These are phyloP conservation scores for Anneissia japonica DNA, from an alignment of 35 echinoderm and acorn worm species.

Conservation along the genomic window DNA sequence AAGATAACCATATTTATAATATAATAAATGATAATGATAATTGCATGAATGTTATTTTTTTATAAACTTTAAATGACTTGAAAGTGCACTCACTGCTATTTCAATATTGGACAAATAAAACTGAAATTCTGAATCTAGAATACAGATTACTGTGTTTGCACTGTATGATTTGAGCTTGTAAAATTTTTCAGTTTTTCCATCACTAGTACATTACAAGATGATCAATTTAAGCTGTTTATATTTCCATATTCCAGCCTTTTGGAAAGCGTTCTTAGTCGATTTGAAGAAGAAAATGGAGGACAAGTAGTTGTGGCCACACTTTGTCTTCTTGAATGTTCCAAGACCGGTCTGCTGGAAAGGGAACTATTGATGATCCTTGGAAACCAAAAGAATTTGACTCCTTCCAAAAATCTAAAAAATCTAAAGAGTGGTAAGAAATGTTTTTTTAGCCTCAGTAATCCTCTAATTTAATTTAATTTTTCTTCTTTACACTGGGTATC, in stretches of 20 bases:
- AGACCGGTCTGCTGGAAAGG: conserved; percentile 54
- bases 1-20: no score
- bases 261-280: conserved; percentile 51
- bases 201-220: no score
- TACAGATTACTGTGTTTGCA: no score
- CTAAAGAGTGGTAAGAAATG: conserved; percentile 10
- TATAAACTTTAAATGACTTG: no score
- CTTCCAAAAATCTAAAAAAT: background rate
- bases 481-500: background rate
- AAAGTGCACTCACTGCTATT: no score
- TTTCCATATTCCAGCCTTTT: conserved; percentile 28
- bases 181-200: no score
- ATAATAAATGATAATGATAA: no score
- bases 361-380: conserved; percentile 65
- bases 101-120: no score
- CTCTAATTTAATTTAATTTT: background rate
- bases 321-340: conserved; percentile 60
- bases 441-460: background rate
- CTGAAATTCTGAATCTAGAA: no score
- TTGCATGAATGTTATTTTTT: no score
- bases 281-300: conserved; percentile 69
- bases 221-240: no score
- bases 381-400: conserved; percentile 55
- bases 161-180: no score
- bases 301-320: conserved; percentile 51